Base-by-base conservation (phyloP, 2,797 vertebrate genomes). In the Amazonetta brasiliensis region DNA sequence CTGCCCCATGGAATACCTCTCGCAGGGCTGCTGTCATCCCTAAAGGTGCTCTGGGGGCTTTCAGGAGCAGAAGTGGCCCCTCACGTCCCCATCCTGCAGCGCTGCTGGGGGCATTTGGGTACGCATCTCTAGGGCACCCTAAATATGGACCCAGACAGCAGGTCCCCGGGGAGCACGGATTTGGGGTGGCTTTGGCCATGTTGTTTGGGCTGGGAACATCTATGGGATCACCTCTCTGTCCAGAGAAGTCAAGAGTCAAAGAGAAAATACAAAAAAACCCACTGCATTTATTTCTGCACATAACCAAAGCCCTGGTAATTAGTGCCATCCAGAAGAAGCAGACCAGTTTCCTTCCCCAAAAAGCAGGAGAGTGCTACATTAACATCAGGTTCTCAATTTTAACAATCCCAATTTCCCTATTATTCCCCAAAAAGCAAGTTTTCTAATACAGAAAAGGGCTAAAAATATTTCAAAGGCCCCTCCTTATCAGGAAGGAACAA, bases 31-130 rank as follows among this genome's bases (percentile, higher is more conserved):
- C 41, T 1, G 4, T 35, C 22, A 43, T 3, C 43, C 43, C 54
- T 48, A 11, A 30, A 0, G 1, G 28, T 30, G 48, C 15, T 60
- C 44, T 5, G 4, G 22, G 55, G n/a, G 7, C 2, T 37, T 54
- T 43, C 18, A 35, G 64, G 37, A 81, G 28, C 50, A 72, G 62
- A 44, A 16, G 16, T 4, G 22, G 48, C 23, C 9, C 9, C 13
- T 75, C 0, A 0, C 2, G 30, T 46, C 31, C 9, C 69, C 0
- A 0, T 41, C 63, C 54, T 33, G n/a, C 6, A 69, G 37, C 21
- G 12, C 30, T 30, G n/a, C 12, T 50, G 55, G 14, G 55, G 60
- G 16, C 4, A 6, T 50, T 62, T 46, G 59, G 60, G 37, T 44
- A 13, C 0, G 2, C 0, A 9, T 55, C 43, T 25, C 12, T 33